Evolutionary conservation across 2,797 vertebrate species (phyloP).

Genomic region (Coreius guichenoti): DNA sequence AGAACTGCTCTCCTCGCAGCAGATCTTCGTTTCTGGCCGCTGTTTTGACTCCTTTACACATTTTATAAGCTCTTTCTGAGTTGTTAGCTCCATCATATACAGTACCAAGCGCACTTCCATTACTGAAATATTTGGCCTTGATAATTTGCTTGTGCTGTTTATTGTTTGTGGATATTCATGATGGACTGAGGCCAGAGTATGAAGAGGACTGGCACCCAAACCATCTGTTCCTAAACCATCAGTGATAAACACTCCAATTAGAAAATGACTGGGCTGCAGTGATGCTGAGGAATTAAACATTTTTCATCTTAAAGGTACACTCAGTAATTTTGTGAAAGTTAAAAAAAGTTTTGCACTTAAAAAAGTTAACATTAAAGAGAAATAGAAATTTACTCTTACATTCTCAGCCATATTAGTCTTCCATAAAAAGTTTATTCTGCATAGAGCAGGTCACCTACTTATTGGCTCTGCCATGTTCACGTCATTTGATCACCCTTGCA

Average conservation of each 20-base stretch:
- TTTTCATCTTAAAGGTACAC: no score
- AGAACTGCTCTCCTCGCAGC: no score
- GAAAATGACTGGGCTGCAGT: slow-evolving; percentile 37
- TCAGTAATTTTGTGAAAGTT: no score
- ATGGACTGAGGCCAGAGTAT: slow-evolving; percentile 50
- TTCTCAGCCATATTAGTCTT: no score
- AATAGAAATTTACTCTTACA: not conserved
- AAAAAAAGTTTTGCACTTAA: not conserved
- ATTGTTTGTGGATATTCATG: slow-evolving; percentile 48
- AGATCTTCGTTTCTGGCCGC: no score
- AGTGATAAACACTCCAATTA: slow-evolving; percentile 55
- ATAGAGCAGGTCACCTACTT: not conserved
- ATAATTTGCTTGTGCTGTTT: slow-evolving; percentile 24
- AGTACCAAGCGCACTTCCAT: not conserved
- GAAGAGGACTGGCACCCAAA: slow-evolving; percentile 32
- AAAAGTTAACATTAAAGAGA: not conserved
- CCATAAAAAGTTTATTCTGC: not conserved
- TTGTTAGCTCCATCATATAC: no score
- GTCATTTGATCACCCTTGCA: not conserved
- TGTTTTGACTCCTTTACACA: no score
- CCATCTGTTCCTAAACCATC: slow-evolving; percentile 58
- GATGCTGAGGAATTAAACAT: not conserved
- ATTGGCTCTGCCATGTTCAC: not conserved
- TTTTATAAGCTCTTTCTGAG: no score
- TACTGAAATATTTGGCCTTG: slow-evolving; percentile 53